Evolutionary conservation across 1,140 invertebrate species (phyloP), one percentile per base, ranked within the genome.

Genomic region (Patella vulgata): DNA sequence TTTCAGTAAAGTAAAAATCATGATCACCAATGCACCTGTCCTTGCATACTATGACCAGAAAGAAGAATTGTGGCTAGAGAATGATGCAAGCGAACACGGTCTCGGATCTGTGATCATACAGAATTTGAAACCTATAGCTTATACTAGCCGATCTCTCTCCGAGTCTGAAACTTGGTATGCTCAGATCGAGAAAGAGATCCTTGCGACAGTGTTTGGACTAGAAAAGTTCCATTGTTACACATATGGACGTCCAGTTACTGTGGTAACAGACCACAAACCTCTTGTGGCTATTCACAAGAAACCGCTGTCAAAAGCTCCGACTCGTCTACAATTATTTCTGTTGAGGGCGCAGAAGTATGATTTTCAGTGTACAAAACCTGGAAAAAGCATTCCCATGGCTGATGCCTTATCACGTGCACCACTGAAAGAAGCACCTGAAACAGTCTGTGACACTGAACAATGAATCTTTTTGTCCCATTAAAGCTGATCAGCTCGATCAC

Each of bases 151-250:
- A 71, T 56, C 63, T n/a, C 66, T 86, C 21, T 81, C 75, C 11
- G 55, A 66, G 71, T n/a, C n/a, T n/a, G n/a, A n/a, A n/a, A n/a
- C n/a, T n/a, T n/a, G n/a, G n/a, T n/a, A n/a, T n/a, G n/a, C 82
- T 19, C 80, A 84, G 65, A 87, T 86, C n/a, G 85, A 87, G 64
- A 86, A 85, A 56, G 84, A 86, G 66, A 50, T 81, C 6, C 65
- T 83, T 23, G 81, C 82, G 25, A 74, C 85, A 3, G 55, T 76
- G 1, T n/a, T n/a, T n/a, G n/a, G n/a, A n/a, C n/a, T n/a, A n/a
- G n/a, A n/a, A n/a, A n/a, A n/a, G n/a, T n/a, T n/a, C n/a, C n/a
- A n/a, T n/a, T n/a, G n/a, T n/a, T n/a, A n/a, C n/a, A n/a, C n/a
- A n/a, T n/a, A n/a, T 82, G 66, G 70, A 33, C 44, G 53, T 23